phyloP scores from a whole-genome alignment of 2,888 invertebrate species.

The Adelphocoris suturalis region DNA sequence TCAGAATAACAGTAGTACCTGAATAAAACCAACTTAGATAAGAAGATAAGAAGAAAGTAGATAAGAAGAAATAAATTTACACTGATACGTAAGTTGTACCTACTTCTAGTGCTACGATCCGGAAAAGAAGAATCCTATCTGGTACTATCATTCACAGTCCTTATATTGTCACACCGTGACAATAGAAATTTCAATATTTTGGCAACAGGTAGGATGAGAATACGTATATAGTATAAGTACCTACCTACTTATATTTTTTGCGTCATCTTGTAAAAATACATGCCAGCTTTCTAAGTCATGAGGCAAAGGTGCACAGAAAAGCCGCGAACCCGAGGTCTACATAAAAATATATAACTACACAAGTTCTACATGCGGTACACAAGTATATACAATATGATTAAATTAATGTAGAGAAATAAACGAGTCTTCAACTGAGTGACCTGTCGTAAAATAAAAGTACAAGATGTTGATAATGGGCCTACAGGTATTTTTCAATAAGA shows the following conservation, averaged over 20 bases:
- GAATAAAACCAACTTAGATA: too few species aligned
- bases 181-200: background rate
- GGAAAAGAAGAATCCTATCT: too few species aligned
- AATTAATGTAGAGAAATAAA: background rate
- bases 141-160: constrained; percentile 16
- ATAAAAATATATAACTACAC: background rate
- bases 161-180: background rate
- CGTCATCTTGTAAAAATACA: background rate
- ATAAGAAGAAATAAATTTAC: too few species aligned
- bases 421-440: background rate
- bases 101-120: too few species aligned
- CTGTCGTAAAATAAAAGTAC: too few species aligned
- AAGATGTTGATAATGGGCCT: too few species aligned
- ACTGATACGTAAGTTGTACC: too few species aligned
- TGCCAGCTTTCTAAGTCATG: background rate
- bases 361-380: background rate
- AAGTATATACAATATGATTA: background rate
- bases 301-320: background rate
- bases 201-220: background rate
- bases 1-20: too few species aligned
- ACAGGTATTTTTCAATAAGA: too few species aligned
- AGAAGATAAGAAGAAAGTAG: too few species aligned
- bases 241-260: too few species aligned
- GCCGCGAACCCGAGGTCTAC: background rate
- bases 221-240: background rate